Evolutionary conservation across 2,888 invertebrate species (phyloP), one percentile per base, ranked within the genome.

Genomic region (Latheticus oryzae): DNA sequence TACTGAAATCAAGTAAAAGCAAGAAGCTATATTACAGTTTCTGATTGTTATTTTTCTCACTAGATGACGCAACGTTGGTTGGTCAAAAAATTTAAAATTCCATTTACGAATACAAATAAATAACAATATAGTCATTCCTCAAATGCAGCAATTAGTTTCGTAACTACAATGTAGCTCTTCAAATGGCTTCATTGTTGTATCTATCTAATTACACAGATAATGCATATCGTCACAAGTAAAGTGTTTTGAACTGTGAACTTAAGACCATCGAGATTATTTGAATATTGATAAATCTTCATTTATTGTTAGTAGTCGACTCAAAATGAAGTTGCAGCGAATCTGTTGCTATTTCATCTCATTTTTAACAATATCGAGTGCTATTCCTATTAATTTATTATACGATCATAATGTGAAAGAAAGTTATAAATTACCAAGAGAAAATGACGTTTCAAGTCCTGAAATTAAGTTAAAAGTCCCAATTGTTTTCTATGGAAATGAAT

Each of bases 401-500:
- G 84, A 87, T 1, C 81, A 82, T 70, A 86, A 87, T 5, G 74
- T 74, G 0, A 80, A 80, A 0, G 76, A 82, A 58, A 88, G 87
- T 72, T 75, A 79, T 37, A 72, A 77, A 23, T 75, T 90, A 47
- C 83, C 83, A 7, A 75, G 72, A 37, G 83, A 82, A 0, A 83
- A 85, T 65, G 89, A 89, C 62, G 78, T 84, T 8, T 82, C 87
- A n/a, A 85, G 88, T 5, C 82, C 83, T 0, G 89, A 90, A 74
- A 79, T 88, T 3, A 72, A 74, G 1, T 82, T 93, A 1, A 82
- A 81, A 70, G 87, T 88, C 23, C 92, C 95, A 1, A 84, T 96
- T 50, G 81, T 84, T 40, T 93, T 93, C 80, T 96, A 87, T 76
- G 90, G 89, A 65, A 87, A 87, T 64, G 80, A 80, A 60, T 94